Evolutionary conservation across 2,797 vertebrate species (phyloP), one percentile per base, ranked within the genome.

Genomic region (Poeciliopsis infans): DNA sequence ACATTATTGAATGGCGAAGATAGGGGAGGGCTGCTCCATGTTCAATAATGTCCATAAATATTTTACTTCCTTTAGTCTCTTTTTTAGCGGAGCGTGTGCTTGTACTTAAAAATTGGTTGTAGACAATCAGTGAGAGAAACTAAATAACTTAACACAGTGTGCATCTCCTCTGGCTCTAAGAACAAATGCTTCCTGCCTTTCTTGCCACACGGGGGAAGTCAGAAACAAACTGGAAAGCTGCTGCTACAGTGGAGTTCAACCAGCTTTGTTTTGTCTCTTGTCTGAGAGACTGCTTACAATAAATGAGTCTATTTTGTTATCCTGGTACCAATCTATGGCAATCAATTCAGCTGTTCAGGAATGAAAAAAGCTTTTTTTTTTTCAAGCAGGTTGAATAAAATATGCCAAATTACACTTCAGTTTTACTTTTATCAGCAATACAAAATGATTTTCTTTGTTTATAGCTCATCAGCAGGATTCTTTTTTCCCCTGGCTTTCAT

Each of bases 1-100:
- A 79, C 82, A 89, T 90, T 88, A 93, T 91, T 92, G 80, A 94
- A 94, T 91, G 90, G 94, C 89, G 77, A 92, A 82, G 79, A 89
- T 89, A 55, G 85, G 83, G 87, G 80, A 84, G 79, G 81, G 76
- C 55, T 83, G 69, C 77, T 83, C 28, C 68, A 87, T 83, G 84
- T 90, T 91, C 79, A 86, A 77, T 88, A 89, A 79, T 39, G 33
- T 76, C 72, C 59, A 83, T 78, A 90, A 80, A 90, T 92, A 86
- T 92, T 93, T 92, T 71, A 91, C 74, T 70, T 86, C 71, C 75
- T 78, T 84, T 61, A 74, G 76, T 85, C 61, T 74, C 75, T 77
- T 72, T 88, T 55, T 81, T n/a, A 61, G 45, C 69, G 43, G 51
- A 79, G 55, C 43, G 13, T 79, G 33, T 39, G 66, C 66, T 82